phyloP scores from a whole-genome alignment of 2,113 vertebrate genomes.

The Chlorodrepanis virens region DNA sequence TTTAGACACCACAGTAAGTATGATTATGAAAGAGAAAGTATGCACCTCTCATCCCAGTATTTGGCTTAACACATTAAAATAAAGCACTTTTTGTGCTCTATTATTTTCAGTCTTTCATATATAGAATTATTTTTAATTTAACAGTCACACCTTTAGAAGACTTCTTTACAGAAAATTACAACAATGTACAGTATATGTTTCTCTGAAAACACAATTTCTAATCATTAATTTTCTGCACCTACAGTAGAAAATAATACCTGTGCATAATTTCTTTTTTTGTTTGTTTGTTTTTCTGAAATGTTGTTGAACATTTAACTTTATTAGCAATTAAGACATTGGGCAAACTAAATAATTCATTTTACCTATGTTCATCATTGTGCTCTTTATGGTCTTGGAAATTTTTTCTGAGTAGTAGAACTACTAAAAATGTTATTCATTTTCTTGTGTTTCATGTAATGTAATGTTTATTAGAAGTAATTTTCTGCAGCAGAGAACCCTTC shows the following conservation, averaged over 20 bases:
- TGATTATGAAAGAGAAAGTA: background rate
- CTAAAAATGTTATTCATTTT: background rate
- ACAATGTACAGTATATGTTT: background rate
- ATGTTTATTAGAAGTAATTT: background rate
- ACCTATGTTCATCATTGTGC: background rate
- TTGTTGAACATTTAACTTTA: background rate
- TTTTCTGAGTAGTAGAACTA: background rate
- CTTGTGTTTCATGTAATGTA: background rate
- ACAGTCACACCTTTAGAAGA: background rate
- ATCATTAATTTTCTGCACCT: background rate
- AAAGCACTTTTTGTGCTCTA: background rate
- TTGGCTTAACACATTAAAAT: background rate
- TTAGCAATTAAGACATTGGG: background rate
- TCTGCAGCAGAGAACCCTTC: background rate
- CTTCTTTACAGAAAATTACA: background rate
- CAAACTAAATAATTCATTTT: background rate
- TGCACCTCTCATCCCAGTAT: background rate
- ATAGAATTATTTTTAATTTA: background rate
- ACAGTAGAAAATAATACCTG: background rate
- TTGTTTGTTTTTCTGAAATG: background rate
- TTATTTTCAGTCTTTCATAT: background rate
- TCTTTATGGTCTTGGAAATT: background rate
- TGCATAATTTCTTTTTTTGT: background rate
- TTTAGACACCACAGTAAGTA: background rate
- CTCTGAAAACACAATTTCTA: background rate